These are phyloP conservation scores for Pyrrhia umbra DNA, from an alignment of 2,888 invertebrate species.

Conservation along the genomic window DNA sequence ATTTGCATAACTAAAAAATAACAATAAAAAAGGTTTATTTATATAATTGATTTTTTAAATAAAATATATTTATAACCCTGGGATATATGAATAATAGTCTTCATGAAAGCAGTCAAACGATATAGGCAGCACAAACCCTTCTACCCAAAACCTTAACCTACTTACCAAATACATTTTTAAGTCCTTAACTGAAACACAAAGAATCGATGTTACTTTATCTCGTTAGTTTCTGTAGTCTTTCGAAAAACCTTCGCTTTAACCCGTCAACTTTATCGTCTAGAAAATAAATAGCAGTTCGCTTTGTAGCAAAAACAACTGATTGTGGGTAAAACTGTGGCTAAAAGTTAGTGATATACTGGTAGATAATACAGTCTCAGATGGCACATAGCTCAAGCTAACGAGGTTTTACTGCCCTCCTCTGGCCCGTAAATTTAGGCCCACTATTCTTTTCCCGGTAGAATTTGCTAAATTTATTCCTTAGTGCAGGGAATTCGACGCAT, in stretches of 20 bases:
- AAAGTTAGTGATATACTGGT: constrained; percentile 68
- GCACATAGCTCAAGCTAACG: constrained; percentile 87
- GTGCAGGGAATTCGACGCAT: constrained; percentile 62
- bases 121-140: background rate
- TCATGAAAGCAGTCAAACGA: background rate
- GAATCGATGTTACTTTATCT: constrained; percentile 31
- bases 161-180: too few relatives aligned
- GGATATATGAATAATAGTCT: too few relatives aligned
- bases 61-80: too few relatives aligned
- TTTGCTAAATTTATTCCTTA: constrained; percentile 84
- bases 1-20: too few relatives aligned
- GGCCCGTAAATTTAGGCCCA: constrained; percentile 85
- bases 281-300: constrained; percentile 23
- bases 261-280: constrained; percentile 45
- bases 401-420: constrained; percentile 85
- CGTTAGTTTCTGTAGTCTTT: background rate
- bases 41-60: too few relatives aligned
- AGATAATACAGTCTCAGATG: constrained; percentile 78
- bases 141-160: constrained; percentile 30
- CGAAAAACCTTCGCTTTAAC: constrained; percentile 41
- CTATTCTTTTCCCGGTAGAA: constrained; percentile 87
- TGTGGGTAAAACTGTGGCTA: constrained; percentile 58
- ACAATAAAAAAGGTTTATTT: too few relatives aligned
- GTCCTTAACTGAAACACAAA: constrained; percentile 20
- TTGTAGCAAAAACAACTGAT: constrained; percentile 51